These are phyloP conservation scores for Stichodactyla mertensii DNA, from an alignment of 64 coral and sea anemone genomes.

Conservation along the genomic window DNA sequence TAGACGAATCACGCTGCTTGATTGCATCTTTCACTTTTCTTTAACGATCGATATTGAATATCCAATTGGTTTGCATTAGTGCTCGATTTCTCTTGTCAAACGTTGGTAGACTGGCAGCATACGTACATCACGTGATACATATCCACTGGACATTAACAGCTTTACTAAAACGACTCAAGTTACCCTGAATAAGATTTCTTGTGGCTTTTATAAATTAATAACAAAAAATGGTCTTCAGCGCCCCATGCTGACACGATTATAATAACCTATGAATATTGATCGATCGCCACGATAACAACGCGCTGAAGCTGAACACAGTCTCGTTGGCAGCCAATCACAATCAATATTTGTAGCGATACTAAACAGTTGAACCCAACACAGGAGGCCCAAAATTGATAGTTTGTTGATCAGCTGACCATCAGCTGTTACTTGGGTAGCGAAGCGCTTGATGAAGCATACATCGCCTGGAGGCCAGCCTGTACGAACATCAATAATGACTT, in stretches of 20 bases:
- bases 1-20: background rate
- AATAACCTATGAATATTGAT: background rate
- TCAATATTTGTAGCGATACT: no score
- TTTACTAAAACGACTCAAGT: background rate
- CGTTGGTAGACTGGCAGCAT: background rate
- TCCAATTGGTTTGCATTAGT: background rate
- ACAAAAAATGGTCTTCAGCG: background rate
- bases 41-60: background rate
- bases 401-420: background rate
- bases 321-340: background rate
- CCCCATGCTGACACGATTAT: background rate
- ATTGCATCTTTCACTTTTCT: background rate
- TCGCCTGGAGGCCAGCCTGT: background rate
- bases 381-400: background rate
- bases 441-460: background rate
- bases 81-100: background rate
- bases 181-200: background rate
- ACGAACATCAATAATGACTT: background rate
- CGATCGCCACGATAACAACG: background rate
- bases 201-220: background rate
- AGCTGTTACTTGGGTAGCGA: background rate
- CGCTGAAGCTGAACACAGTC: slow-evolving; percentile 4
- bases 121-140: background rate
- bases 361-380: background rate
- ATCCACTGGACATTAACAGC: background rate